Evolutionary conservation across 1,140 invertebrate species (phyloP), one percentile per base, ranked within the genome.

Genomic region (Anagrus nilaparvatae): DNA sequence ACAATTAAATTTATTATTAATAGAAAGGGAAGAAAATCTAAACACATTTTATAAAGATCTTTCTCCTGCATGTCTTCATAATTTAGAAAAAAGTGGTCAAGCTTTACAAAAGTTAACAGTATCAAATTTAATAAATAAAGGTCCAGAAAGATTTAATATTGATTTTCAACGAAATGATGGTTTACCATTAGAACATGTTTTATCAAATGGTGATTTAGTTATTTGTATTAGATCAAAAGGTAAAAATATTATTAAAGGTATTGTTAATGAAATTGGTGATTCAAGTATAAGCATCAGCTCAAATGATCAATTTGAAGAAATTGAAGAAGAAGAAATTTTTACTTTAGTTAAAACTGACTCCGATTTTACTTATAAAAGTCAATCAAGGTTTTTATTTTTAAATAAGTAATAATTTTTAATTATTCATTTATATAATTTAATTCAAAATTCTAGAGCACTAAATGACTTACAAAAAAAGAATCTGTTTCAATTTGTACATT

Each of bases 331-430:
- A 16, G 50, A 59, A 44, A 21, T 13, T 6, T 52, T 48, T 46
- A 38, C 46, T 17, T 14, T 59, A n/a, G 43, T 55, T 7, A 56
- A 59, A 52, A 50, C 53, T 19, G 53, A 59, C 36, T 59, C 56
- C 18, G 54, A 56, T 43, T 44, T 49, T 17, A 59, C 56, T 13
- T 59, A 56, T 23, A 55, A 48, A 32, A 38, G 28, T 40, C 56
- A 59, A 48, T 53, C 39, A 17, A 39, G 44, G 56, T 59, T 9
- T 39, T 5, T 31, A 19, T 20, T 34, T 40, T 12, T 34, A 21
- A 20, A 16, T 34, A 28, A 31, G 37, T 37, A 24, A 25, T 16
- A n/a, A 33, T 24, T 35, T 40, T 16, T 13, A 17, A 24, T 35
- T 5, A 18, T 45, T 24, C 28, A 12, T 24, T 33, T 21, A 14